Evolutionary conservation across 1,140 invertebrate genomes (phyloP), one percentile per base, ranked within the genome.

Genomic region (Xylocopa sonorina): DNA sequence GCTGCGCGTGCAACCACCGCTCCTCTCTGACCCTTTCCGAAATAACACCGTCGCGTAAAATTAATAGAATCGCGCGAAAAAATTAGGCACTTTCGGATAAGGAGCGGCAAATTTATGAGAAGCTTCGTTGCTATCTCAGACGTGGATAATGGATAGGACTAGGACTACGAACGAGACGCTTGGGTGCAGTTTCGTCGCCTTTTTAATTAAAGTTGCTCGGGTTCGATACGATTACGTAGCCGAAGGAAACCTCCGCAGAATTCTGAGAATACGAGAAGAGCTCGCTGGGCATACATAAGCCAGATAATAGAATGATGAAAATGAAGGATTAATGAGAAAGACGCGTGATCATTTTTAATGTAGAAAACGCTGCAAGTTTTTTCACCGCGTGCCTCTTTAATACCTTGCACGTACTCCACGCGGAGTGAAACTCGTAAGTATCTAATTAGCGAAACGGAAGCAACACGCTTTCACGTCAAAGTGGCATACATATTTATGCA

Each of bases 61-160:
- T 55, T 80, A 57, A 75, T 53, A 41, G 67, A 48, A 60, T 18
- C 18, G 24, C 18, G 51, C 0, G 51, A 43, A n/a, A 76, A 46
- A 57, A 43, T 68, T 69, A 18, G 10, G 6, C 43, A 3, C n/a
- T 32, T n/a, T 38, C n/a, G 16, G 46, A 51, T 64, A 64, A 64
- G 34, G 16, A 38, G 32, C 10, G 27, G 38, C 0, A 29, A 60
- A 68, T 53, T 68, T 68, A 68, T n/a, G 48, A 18, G 14, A 43
- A 21, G 21, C 16, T 2, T 14, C 9, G 29, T 48, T 18, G 4
- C 46, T n/a, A 7, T 14, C 29, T 72, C 16, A 3, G 18, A 10
- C 21, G 4, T 6, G 29, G 24, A n/a, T 50, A 67, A 67, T 50
- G 43, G 50, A 67, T 32, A 6, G 43, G 2, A 48, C 27, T 32